phyloP scores from a whole-genome alignment of 2,113 vertebrate species.

The Podarcis raffonei region DNA sequence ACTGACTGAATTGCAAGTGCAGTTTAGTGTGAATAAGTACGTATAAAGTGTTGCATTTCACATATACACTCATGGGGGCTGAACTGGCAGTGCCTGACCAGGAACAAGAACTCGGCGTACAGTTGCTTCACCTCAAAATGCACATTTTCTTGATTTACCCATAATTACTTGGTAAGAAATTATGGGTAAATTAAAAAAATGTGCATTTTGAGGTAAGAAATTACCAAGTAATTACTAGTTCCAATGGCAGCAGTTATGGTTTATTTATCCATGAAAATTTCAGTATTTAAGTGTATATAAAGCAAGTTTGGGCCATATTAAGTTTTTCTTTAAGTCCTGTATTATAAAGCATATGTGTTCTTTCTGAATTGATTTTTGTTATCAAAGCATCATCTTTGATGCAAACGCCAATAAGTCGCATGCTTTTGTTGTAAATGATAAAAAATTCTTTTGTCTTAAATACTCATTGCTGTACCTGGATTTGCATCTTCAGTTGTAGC shows the following conservation, averaged over 20 bases:
- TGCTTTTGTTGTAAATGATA: constrained; percentile 78
- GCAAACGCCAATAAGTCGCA: constrained; percentile 66
- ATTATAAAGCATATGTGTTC: constrained; percentile 70
- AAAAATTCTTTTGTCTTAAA: constrained; percentile 72
- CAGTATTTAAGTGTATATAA: neutral
- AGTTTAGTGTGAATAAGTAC: too few species aligned
- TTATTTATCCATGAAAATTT: neutral
- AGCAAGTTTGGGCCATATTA: neutral
- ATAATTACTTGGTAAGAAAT: too few species aligned
- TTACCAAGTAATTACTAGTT: neutral
- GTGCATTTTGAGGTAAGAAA: too few species aligned
- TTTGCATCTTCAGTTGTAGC: constrained; percentile 78
- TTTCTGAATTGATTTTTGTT: constrained; percentile 69
- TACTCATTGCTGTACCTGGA: constrained; percentile 64
- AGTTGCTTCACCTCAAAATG: too few species aligned
- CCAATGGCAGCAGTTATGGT: neutral
- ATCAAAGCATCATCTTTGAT: constrained; percentile 74
- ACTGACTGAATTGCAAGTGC: too few species aligned
- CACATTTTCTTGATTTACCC: too few species aligned
- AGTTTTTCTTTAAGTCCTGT: constrained; percentile 46
- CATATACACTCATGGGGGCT: too few species aligned
- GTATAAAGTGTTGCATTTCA: too few species aligned
- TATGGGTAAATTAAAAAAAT: too few species aligned
- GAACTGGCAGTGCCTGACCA: too few species aligned
- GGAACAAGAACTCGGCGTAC: too few species aligned